These are phyloP conservation scores for Drosophila colorata DNA, from an alignment of 2,888 invertebrate genomes.

Conservation along the genomic window DNA sequence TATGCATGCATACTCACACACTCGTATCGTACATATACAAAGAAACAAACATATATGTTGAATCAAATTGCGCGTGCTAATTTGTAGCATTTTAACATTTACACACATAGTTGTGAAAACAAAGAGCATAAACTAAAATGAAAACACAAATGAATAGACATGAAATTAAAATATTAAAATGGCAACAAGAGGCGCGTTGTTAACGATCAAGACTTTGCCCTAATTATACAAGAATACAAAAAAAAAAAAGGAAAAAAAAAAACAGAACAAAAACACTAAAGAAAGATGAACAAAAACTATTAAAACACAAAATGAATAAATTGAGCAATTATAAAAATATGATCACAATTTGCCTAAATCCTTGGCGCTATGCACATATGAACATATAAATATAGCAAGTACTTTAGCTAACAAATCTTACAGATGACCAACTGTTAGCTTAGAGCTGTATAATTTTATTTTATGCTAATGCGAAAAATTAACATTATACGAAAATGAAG, in stretches of 20 bases:
- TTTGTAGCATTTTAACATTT: constrained; percentile 55
- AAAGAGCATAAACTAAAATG: constrained; percentile 7
- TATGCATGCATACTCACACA: constrained; percentile 33
- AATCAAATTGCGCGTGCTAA: constrained; percentile 44
- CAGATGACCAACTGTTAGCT: not conserved
- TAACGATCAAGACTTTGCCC: constrained; percentile 61
- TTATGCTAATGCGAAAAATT: not conserved
- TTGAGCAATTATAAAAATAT: constrained; percentile 55
- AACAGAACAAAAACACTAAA: constrained; percentile 34
- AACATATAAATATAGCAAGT: not conserved
- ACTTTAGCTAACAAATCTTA: not conserved
- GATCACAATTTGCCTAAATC: constrained; percentile 8
- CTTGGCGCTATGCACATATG: not conserved
- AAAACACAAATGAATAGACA: constrained; percentile 6
- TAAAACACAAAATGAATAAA: constrained; percentile 56
- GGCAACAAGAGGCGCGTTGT: constrained; percentile 50
- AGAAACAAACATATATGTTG: constrained; percentile 31
- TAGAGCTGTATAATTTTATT: not conserved
- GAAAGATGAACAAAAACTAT: constrained; percentile 44
- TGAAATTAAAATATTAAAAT: constrained; percentile 15
- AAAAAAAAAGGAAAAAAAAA: no score
- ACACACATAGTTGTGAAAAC: constrained; percentile 40
- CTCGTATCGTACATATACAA: constrained; percentile 24
- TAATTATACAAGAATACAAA: constrained; percentile 48
- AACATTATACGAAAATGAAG: not conserved